These are phyloP conservation scores for Elephantulus edwardii DNA, from an alignment of 2,113 vertebrate genomes.

Conservation along the genomic window DNA sequence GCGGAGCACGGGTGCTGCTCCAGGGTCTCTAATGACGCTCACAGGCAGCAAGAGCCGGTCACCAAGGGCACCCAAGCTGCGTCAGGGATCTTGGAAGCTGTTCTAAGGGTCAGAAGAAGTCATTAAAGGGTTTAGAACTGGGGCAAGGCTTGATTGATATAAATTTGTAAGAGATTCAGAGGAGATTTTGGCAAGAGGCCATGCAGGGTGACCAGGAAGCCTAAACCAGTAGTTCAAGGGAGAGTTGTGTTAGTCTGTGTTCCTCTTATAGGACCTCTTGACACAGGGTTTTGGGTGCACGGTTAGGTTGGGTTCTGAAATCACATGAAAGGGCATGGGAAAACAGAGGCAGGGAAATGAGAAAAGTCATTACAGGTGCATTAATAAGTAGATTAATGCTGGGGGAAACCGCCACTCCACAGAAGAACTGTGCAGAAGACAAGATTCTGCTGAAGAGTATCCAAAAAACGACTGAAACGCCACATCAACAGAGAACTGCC, in stretches of 20 bases:
- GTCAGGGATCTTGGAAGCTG: not conserved
- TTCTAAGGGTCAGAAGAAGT: slow-evolving; percentile 5
- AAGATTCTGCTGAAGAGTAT: no score
- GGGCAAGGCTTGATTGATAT: not conserved
- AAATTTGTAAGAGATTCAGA: slow-evolving; percentile 24
- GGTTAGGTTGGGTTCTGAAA: not conserved
- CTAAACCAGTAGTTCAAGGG: not conserved
- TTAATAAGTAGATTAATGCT: not conserved
- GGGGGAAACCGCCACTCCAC: fast-evolving
- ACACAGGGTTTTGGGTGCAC: not conserved
- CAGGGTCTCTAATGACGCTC: not conserved
- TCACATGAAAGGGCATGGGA: not conserved
- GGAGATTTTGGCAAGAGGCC: not conserved
- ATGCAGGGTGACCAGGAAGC: not conserved
- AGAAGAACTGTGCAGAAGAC: not conserved
- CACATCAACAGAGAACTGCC: no score
- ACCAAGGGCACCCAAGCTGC: not conserved
- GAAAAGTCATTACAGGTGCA: not conserved
- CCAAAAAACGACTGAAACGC: no score
- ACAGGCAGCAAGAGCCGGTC: not conserved
- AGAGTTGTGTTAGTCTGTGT: not conserved
- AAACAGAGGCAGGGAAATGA: not conserved
- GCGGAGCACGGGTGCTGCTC: not conserved
- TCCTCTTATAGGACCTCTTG: not conserved
- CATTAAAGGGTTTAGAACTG: not conserved